Base-by-base conservation (phyloP, 2,797 vertebrate genomes). In the Gadopsis marmoratus region DNA sequence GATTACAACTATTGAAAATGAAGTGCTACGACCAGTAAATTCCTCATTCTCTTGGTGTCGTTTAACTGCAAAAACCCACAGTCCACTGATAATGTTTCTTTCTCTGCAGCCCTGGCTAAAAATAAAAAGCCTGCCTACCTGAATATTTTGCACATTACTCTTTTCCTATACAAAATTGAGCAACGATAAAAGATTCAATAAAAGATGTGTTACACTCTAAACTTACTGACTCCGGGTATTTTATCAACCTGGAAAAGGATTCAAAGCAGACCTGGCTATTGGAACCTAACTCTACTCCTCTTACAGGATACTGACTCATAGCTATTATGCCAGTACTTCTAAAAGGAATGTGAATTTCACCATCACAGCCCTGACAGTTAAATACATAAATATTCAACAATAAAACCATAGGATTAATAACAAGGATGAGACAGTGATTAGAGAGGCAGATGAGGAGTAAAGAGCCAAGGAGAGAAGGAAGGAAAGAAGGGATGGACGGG, bases 321-420 rank as follows among this genome's bases (percentile, higher is more conserved):
- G 50, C 51, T 48, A 33, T 65, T 26, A 4, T 26, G 54, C 17
- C 9, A 23, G 62, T 55, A 68, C 4, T 11, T 29, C 23, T 26
- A 16, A 29, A 33, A 35, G 55, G 23, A 61, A 45, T 23, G 29
- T 60, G 8, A 29, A 61, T 68, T 63, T 58, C 58, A 31, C 8
- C 3, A 3, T 43, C 23, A 33, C 29, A 48, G 50, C 60, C n/a
- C 33, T 19, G 55, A 73, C 31, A 72, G 59, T n/a, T 45, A 70
- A 59, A 59, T 47, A 33, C 12, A 55, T 59, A 39, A 21, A 70
- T 73, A 41, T 39, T 67, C 26, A 58, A 69, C 26, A 8, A 29
- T 70, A 19, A 70, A 45, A 23, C 48, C 43, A n/a, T 39, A 29
- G 16, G 2, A 69, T 55, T 62, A 51, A 70, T 23, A 31, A 64